A percentile compares a stretch with the other conserved stretches of the same genome.
phyloP scores from a whole-genome alignment of 2,797 vertebrate genomes.

The Hydrophis major region DNA sequence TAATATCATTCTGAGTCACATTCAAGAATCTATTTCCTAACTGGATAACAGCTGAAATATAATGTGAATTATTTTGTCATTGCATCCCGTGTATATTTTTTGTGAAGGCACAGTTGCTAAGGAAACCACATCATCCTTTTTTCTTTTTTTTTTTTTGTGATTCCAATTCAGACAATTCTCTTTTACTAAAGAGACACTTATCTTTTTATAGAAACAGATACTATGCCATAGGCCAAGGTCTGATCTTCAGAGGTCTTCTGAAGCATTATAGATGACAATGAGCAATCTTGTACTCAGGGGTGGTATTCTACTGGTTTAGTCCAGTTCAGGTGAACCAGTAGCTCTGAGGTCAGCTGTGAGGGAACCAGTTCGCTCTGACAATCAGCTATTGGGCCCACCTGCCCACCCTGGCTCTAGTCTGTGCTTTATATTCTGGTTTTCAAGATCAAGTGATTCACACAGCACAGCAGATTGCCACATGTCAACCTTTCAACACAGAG shows the following conservation, averaged over 20 bases:
- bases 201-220: not conserved
- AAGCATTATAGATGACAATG: slow-evolving; percentile 24
- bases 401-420: too few species aligned
- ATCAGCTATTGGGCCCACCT: too few species aligned
- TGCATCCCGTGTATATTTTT: not conserved
- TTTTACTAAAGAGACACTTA: not conserved
- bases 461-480: too few species aligned
- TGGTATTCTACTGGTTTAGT: too few species aligned
- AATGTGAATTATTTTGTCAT: not conserved
- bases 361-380: too few species aligned
- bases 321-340: too few species aligned
- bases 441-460: too few species aligned
- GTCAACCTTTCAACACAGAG: too few species aligned
- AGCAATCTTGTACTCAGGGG: not conserved
- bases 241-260: slow-evolving; percentile 9
- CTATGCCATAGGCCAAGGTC: not conserved
- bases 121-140: not conserved
- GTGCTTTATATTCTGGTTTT: too few species aligned
- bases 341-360: too few species aligned
- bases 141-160: not conserved
- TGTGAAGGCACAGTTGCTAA: not conserved
- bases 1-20: not conserved
- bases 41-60: not conserved
- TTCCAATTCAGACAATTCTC: not conserved
- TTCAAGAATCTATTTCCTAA: not conserved